Conservation (phyloP, 2,113 vertebrate genomes). For the Poicephalus gulielmi region DNA sequence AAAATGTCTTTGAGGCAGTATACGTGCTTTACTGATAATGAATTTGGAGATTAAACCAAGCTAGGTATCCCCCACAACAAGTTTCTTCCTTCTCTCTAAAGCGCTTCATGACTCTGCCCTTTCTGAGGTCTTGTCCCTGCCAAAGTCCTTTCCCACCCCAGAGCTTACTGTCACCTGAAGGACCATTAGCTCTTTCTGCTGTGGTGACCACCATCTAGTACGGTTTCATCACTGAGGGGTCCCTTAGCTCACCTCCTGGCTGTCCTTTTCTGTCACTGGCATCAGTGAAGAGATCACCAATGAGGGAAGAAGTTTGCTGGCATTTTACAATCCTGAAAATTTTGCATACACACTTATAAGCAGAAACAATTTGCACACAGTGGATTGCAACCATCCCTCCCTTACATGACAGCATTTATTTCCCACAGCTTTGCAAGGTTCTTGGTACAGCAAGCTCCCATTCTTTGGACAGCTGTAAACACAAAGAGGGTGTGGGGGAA, state of each 20-base stretch:
- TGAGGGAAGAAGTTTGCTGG: not conserved
- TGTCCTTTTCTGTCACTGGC: fast-evolving
- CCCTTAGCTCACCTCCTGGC: not conserved
- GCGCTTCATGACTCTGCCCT: not conserved
- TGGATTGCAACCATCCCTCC: not conserved
- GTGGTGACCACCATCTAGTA: fast-evolving
- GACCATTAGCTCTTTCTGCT: not conserved
- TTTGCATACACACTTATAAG: not conserved
- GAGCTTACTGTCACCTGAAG: not conserved
- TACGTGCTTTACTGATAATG: not conserved
- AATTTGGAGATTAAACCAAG: not conserved
- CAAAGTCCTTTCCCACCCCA: not conserved
- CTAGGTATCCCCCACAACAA: not conserved
- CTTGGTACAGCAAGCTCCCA: not conserved
- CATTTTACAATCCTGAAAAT: not conserved
- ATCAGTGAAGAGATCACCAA: not conserved
- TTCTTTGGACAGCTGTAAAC: not conserved
- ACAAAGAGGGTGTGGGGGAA: not conserved
- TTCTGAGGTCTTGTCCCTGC: not conserved
- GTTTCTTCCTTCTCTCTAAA: not conserved
- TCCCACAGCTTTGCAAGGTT: not conserved
- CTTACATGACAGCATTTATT: not conserved
- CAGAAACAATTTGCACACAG: not conserved
- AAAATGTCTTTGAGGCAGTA: not conserved
- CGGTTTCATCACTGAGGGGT: not conserved